Base-by-base conservation (phyloP, 1,140 invertebrate species). In the Pachypsylla venusta region DNA sequence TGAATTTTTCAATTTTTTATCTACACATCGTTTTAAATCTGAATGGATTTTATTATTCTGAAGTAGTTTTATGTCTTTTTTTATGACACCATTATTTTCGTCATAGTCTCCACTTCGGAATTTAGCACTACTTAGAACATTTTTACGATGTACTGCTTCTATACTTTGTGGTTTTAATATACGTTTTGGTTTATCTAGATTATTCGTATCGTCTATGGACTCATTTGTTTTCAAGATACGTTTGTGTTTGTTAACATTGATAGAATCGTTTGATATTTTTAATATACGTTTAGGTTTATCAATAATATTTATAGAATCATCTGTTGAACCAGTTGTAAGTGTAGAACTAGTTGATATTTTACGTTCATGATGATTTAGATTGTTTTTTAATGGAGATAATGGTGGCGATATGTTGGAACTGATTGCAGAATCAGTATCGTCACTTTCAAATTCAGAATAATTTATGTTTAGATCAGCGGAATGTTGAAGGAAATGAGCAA, bases 361-460 rank as follows among this genome's bases (percentile, higher is more conserved):
- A 27, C 69, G 66, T 14, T 57, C 27, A 57, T 39, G n/a, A 4
- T n/a, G 39, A 53, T n/a, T 1, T 62, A 72, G n/a, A 67, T 64
- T 53, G 66, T 71, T 53, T 61, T 74, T 74, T 0, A 73, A 69
- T 0, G 77, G 76, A 0, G 77, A 78, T 53, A 71, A 68, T 1
- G 75, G 73, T 2, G 84, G 84, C 61, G 83, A 84, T 64, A 81
- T 81, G 28, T 84, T 84, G 28, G 79, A 84, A 67, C 85, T 88
- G 63, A 90, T 84, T 1, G 87, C 86, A 5, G 87, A 89, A 69
- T 91, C 87, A 66, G 87, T 89, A 67, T 91, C 87, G 63, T 85
- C 88, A 63, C 89, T 85, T 64, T 85, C 81, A n/a, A n/a, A n/a
- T n/a, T n/a, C n/a, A n/a, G n/a, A n/a, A n/a, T n/a, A n/a, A n/a